Percentiles rank a stretch among this genome's conserved stretches.
phyloP scores from a whole-genome alignment of 2,888 invertebrate species.

The Matsumyia berberina region DNA sequence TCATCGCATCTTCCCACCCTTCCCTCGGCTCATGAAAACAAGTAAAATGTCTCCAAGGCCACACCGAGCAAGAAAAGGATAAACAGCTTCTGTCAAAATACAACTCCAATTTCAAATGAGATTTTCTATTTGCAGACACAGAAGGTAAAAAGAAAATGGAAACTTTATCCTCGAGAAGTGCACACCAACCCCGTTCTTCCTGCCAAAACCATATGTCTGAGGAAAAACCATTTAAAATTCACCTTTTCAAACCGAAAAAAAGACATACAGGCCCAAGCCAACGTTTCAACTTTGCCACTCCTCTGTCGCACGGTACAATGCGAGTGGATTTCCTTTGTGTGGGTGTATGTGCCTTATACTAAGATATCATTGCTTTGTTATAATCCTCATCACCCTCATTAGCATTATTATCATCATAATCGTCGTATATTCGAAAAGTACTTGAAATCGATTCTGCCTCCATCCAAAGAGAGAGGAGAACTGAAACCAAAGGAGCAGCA shows the following conservation, averaged over 20 bases:
- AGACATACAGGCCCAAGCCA: no score
- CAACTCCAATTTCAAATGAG: conserved; percentile 64
- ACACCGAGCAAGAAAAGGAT: conserved; percentile 40
- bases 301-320: conserved; percentile 35
- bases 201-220: conserved; percentile 52
- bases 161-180: conserved; percentile 36
- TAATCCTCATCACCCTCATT: conserved; percentile 58
- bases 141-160: conserved; percentile 18
- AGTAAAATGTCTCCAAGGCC: conserved; percentile 57
- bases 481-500: background rate
- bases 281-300: no score
- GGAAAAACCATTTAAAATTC: conserved; percentile 57
- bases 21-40: conserved; percentile 33
- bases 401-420: conserved; percentile 29
- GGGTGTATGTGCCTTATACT: conserved; percentile 24
- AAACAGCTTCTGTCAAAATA: conserved; percentile 57
- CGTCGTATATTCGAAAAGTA: conserved; percentile 13
- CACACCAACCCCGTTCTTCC: conserved; percentile 8
- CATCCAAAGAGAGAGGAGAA: background rate
- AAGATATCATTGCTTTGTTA: conserved; percentile 33
- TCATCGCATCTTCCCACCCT: conserved; percentile 1
- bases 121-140: conserved; percentile 65
- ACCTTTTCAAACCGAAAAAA: conserved; percentile 36
- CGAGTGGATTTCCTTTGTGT: conserved; percentile 18
- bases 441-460: background rate